Percentiles rank a stretch among this genome's conserved stretches.
These are phyloP conservation scores for Pseudobourletiella spinata DNA, from an alignment of 1,140 invertebrate genomes.

Conservation along the genomic window DNA sequence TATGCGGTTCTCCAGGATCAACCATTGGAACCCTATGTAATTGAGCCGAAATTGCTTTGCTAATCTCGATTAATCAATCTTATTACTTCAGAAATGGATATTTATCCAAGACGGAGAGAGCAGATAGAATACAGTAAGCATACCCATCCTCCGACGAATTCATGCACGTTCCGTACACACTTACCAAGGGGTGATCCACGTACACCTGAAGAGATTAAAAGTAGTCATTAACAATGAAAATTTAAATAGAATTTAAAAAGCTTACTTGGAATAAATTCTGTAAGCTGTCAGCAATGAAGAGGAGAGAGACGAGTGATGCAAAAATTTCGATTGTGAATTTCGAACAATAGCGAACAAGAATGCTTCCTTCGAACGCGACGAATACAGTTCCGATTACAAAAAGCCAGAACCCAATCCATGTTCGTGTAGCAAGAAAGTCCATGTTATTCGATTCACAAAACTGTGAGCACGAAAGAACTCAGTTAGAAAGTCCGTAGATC, in stretches of 20 bases:
- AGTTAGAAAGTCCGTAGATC: background rate
- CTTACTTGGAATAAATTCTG: constrained; percentile 48
- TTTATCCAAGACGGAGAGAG: too few relatives aligned
- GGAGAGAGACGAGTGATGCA: constrained; percentile 81
- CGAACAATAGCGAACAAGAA: constrained; percentile 80
- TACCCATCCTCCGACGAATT: background rate
- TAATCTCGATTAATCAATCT: too few relatives aligned
- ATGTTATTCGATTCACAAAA: constrained; percentile 68
- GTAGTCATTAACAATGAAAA: too few relatives aligned
- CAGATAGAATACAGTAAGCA: too few relatives aligned
- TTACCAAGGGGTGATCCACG: constrained; percentile 46
- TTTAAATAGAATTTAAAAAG: too few relatives aligned
- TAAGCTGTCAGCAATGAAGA: constrained; percentile 84
- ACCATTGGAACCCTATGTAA: background rate
- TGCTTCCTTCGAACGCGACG: constrained; percentile 81
- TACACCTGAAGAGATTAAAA: constrained; percentile 41
- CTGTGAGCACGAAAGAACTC: constrained; percentile 42
- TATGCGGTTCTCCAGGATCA: background rate
- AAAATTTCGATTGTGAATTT: constrained; percentile 96
- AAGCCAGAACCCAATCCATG: constrained; percentile 88
- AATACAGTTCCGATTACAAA: constrained; percentile 70
- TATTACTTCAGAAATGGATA: too few relatives aligned
- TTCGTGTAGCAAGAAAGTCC: constrained; percentile 74
- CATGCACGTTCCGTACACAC: background rate
- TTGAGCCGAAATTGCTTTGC: too few relatives aligned